A percentile compares a stretch with the other conserved stretches of the same genome.
Conservation (phyloP, 30 jellyfish, hydroid and myxozoan genomes). For the Calvadosia cruxmelitensis region DNA sequence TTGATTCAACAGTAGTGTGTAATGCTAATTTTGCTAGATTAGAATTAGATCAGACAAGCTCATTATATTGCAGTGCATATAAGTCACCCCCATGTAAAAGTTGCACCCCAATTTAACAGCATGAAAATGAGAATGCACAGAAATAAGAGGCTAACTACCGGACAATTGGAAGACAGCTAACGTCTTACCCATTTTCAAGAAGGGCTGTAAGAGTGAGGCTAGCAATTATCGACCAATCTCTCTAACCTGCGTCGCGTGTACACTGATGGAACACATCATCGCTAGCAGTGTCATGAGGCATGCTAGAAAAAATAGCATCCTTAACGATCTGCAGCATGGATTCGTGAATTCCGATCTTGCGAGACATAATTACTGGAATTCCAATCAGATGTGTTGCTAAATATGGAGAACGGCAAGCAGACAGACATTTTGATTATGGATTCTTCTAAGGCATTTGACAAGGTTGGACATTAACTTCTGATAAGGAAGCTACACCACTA, state of each 20-base stretch:
- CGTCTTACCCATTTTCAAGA: constrained; percentile 15
- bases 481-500: constrained; percentile 7
- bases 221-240: constrained; percentile 16
- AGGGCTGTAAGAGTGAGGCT: constrained; percentile 20
- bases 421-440: constrained; percentile 10
- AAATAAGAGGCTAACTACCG: constrained; percentile 23
- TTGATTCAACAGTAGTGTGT: no score
- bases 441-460: constrained; percentile 15
- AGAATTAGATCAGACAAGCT: no score
- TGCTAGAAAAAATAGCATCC: constrained; percentile 11
- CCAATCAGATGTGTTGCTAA: constrained; percentile 11
- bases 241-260: no score
- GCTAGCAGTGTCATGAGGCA: constrained; percentile 15
- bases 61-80: no score
- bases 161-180: constrained; percentile 24
- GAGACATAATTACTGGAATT: constrained; percentile 20
- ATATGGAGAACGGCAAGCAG: constrained; percentile 17
- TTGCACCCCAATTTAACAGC: no score
- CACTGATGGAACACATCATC: constrained; percentile 23
- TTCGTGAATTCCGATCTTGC: constrained; percentile 16
- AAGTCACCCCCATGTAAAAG: no score
- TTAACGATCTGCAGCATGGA: constrained; percentile 23
- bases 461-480: constrained; percentile 15
- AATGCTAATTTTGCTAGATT: no score
- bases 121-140: no score